A percentile compares a stretch with the other conserved stretches of the same genome.
These are phyloP conservation scores for Thamnophis elegans DNA, from an alignment of 2,797 vertebrate species.

Conservation along the genomic window DNA sequence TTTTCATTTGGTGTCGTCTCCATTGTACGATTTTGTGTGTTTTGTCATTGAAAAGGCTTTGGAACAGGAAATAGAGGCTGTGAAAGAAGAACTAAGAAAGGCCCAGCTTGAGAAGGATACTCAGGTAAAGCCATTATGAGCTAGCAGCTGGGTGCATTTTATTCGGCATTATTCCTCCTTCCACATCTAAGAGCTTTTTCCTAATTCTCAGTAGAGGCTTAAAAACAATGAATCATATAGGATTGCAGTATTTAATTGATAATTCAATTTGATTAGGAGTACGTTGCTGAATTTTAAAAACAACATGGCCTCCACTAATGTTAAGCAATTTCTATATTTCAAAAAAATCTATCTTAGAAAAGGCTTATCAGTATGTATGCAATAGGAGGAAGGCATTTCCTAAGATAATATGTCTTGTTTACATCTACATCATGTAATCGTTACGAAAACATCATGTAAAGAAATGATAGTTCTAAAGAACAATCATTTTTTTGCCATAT, in stretches of 20 bases:
- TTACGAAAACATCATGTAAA: background rate
- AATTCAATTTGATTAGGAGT: background rate
- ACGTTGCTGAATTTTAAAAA: background rate
- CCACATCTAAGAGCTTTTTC: background rate
- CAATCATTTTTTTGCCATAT: background rate
- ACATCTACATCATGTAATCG: background rate
- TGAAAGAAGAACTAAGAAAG: constrained; percentile 86
- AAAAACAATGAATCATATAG: background rate
- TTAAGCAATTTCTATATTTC: background rate
- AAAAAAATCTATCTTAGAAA: background rate
- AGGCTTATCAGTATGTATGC: background rate
- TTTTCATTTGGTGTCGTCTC: constrained; percentile 60
- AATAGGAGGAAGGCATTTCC: background rate
- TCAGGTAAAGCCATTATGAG: constrained; percentile 76
- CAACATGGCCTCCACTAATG: no score
- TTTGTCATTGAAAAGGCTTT: constrained; percentile 85
- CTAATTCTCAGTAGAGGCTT: background rate
- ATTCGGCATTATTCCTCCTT: constrained; percentile 43
- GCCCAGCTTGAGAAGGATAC: constrained; percentile 82
- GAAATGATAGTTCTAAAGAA: background rate
- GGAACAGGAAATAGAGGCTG: constrained; percentile 83
- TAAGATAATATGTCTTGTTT: background rate
- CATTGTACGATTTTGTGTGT: constrained; percentile 77
- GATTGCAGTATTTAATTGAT: background rate
- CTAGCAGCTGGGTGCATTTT: constrained; percentile 57